Percentiles rank a stretch among this genome's conserved stretches.
phyloP scores from a whole-genome alignment of 2,113 vertebrate genomes.

The Ciconia stormi region DNA sequence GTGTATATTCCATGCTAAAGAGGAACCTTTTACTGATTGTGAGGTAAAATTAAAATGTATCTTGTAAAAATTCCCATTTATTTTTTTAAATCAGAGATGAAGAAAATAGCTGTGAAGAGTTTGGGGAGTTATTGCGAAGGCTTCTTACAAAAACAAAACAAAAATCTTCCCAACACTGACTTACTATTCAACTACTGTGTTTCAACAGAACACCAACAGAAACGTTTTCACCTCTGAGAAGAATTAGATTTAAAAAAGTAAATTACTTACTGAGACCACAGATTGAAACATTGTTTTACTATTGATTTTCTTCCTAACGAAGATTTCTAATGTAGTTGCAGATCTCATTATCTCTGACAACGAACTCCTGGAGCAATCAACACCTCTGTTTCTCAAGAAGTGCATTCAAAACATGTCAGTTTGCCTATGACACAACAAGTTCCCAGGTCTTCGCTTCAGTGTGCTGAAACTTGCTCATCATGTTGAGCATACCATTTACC shows the following conservation, averaged over 20 bases:
- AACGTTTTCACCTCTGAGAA: background rate
- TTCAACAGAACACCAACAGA: background rate
- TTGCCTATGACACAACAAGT: background rate
- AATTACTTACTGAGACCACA: background rate
- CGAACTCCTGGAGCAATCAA: background rate
- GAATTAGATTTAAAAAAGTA: background rate
- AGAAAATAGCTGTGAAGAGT: background rate
- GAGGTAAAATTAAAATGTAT: background rate
- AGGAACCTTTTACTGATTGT: background rate
- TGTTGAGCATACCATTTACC: background rate
- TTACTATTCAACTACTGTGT: background rate
- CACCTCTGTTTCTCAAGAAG: background rate
- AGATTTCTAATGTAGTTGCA: background rate
- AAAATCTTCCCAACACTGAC: background rate
- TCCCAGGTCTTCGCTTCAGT: conserved; percentile 5
- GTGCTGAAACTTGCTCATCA: background rate
- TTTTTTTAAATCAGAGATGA: background rate
- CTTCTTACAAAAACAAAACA: background rate
- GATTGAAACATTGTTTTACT: background rate
- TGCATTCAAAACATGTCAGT: background rate
- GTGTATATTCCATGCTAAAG: background rate
- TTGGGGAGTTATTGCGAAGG: background rate
- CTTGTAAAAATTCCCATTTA: background rate
- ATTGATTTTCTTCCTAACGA: background rate
- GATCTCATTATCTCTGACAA: background rate